phyloP scores from a whole-genome alignment of 2,888 invertebrate species.

The Mycogona germanica region DNA sequence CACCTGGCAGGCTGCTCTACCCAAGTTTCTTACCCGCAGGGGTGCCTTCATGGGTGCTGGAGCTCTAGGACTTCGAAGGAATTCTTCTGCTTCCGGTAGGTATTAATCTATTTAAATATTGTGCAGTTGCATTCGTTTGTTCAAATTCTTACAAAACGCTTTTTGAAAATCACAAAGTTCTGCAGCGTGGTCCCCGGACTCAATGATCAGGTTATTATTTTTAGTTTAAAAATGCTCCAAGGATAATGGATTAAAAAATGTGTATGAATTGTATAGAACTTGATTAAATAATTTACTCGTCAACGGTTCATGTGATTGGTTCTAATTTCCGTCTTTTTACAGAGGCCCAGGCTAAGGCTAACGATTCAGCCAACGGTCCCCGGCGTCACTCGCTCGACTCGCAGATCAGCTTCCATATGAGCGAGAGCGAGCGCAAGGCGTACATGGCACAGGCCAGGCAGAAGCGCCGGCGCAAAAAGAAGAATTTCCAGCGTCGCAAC shows the following conservation, averaged over 20 bases:
- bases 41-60: constrained; percentile 58
- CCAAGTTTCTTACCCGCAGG: constrained; percentile 68
- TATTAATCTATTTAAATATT: too few species aligned
- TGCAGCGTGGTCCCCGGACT: too few species aligned
- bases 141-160: not conserved
- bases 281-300: too few species aligned
- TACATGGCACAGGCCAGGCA: constrained; percentile 19
- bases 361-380: constrained; percentile 19
- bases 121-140: constrained; percentile 29
- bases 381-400: constrained; percentile 76
- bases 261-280: too few species aligned
- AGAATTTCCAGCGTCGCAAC: constrained; percentile 10
- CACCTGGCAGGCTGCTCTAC: constrained; percentile 82
- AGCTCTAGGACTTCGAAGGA: constrained; percentile 35
- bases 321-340: constrained; percentile 16
- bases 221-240: too few species aligned
- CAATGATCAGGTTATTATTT: too few species aligned
- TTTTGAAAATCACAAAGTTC: not conserved
- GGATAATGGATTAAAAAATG: too few species aligned
- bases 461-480: constrained; percentile 16
- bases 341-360: not conserved
- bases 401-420: constrained; percentile 37
- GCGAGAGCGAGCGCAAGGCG: constrained; percentile 16
- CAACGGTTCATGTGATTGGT: too few species aligned
- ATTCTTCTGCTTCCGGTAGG: constrained; percentile 40